Conservation (phyloP, 2,113 vertebrate species). For the Formicarius rufipectus region DNA sequence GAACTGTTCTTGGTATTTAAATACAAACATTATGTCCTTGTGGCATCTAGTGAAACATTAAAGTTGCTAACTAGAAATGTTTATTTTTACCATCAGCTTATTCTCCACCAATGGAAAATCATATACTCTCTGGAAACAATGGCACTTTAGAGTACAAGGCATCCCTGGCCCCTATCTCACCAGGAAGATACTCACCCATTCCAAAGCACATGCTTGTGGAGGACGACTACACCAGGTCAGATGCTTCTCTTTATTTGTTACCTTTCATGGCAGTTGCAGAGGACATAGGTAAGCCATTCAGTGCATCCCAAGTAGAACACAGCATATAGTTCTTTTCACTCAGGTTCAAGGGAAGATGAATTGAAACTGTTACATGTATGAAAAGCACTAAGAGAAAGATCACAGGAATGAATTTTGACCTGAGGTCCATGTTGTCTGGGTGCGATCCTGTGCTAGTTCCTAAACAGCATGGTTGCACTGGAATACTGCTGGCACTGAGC, state of each 20-base stretch:
- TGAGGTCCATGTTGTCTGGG: not conserved
- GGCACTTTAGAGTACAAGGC: slow-evolving; percentile 96
- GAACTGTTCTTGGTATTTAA: not conserved
- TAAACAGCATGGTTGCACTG: not conserved
- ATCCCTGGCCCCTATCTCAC: slow-evolving; percentile 87
- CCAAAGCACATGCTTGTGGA: slow-evolving; percentile 94
- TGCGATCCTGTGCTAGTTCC: not conserved
- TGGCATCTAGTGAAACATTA: not conserved
- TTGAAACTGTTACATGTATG: not conserved
- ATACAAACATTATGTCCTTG: not conserved
- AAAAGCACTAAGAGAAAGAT: not conserved
- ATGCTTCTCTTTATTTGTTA: slow-evolving; percentile 55
- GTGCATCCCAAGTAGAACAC: not conserved
- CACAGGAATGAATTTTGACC: not conserved
- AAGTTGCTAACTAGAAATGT: not conserved
- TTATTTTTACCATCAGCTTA: slow-evolving; percentile 76
- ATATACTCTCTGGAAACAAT: slow-evolving; percentile 89
- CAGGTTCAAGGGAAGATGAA: not conserved
- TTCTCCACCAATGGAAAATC: slow-evolving; percentile 94
- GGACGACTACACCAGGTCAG: slow-evolving; percentile 97
- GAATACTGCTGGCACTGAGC: not conserved
- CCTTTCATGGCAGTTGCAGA: not conserved
- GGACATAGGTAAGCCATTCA: not conserved
- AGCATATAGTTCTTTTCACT: not conserved
- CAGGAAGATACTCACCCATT: slow-evolving; percentile 92